phyloP scores from a whole-genome alignment of 2,797 vertebrate genomes.

The Hippoglossus hippoglossus region DNA sequence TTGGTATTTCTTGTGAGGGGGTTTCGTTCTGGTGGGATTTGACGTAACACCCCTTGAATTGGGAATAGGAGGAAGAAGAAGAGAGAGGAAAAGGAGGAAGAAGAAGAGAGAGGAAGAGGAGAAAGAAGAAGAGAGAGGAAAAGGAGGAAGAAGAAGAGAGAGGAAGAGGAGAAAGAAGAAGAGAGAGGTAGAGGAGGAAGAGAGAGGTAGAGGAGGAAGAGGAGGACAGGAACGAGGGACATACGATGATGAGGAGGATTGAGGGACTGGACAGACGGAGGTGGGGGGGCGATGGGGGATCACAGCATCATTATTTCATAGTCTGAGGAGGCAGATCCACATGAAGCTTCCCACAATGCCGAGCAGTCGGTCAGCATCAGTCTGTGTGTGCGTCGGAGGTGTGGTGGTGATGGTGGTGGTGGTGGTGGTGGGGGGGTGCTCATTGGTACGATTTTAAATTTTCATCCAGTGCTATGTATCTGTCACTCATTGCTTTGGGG shows the following conservation, averaged over 20 bases:
- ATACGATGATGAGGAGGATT: slow-evolving; percentile 7
- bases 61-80: too few species aligned
- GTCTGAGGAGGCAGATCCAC: slow-evolving; percentile 46
- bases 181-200: too few species aligned
- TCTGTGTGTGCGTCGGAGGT: slow-evolving; percentile 23
- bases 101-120: too few species aligned
- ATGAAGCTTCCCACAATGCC: slow-evolving; percentile 65
- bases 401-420: slow-evolving; percentile 12
- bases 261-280: slow-evolving; percentile 10
- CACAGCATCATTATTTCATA: slow-evolving; percentile 73
- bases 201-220: not conserved
- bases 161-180: too few species aligned
- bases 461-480: slow-evolving; percentile 68
- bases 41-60: too few species aligned
- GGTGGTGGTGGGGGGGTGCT: not conserved
- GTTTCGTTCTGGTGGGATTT: too few species aligned
- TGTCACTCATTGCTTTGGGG: slow-evolving; percentile 80
- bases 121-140: too few species aligned
- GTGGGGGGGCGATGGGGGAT: slow-evolving; percentile 9
- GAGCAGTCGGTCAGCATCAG: slow-evolving; percentile 60
- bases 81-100: too few species aligned
- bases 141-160: too few species aligned
- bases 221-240: not conserved
- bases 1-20: too few species aligned
- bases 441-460: slow-evolving; percentile 54